Conservation (phyloP, 2,797 vertebrate genomes). For the Gymnopithys bicolor region DNA sequence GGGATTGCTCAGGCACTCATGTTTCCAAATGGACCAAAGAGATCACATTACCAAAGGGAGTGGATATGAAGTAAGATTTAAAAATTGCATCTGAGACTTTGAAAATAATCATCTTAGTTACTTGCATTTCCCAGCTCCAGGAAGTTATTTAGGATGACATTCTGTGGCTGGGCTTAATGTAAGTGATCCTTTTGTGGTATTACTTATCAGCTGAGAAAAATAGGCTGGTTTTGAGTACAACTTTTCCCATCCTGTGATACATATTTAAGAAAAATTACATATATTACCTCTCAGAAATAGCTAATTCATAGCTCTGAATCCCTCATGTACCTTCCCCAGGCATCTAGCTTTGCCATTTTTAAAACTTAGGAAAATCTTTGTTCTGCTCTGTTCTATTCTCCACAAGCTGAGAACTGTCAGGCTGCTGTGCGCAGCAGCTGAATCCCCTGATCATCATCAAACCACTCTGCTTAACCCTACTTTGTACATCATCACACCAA, state of each 20-base stretch:
- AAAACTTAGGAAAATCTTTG: neutral
- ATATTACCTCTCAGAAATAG: neutral
- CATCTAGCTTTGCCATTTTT: neutral
- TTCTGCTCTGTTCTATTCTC: neutral
- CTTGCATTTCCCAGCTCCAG: neutral
- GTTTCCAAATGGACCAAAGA: neutral
- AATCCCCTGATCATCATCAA: neutral
- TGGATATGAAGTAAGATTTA: neutral
- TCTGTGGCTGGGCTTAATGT: neutral
- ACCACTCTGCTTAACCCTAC: neutral
- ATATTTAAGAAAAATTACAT: neutral
- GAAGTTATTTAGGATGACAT: neutral
- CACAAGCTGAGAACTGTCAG: neutral
- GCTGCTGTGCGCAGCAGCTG: neutral
- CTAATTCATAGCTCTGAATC: neutral
- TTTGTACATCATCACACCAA: neutral
- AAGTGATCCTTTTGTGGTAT: neutral
- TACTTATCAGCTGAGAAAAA: constrained; percentile 9
- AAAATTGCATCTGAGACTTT: neutral
- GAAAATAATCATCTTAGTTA: neutral
- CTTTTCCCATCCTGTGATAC: neutral
- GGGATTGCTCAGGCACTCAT: neutral
- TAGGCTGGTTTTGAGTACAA: neutral
- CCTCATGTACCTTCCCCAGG: neutral
- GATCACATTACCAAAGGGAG: neutral